Conservation (phyloP, 2,113 vertebrate genomes). For the Pelobates fuscus region DNA sequence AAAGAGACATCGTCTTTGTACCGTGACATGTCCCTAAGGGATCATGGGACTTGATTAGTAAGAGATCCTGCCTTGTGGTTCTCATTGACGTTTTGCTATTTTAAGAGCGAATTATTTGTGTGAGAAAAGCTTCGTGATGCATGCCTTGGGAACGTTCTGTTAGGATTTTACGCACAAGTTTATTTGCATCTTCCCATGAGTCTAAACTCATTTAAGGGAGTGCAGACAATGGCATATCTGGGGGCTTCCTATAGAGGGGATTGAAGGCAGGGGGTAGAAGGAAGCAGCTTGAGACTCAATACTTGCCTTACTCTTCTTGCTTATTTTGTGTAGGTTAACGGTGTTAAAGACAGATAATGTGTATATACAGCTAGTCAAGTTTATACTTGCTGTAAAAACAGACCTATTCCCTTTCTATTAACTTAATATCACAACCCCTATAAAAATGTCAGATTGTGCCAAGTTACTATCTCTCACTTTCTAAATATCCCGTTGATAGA, state of each 20-base stretch:
- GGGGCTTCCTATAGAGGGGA: constrained; percentile 3
- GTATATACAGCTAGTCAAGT: no score
- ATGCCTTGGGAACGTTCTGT: constrained; percentile 22
- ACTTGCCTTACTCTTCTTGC: constrained; percentile 1
- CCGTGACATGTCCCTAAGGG: background rate
- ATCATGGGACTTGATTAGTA: background rate
- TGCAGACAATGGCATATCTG: constrained; percentile 11
- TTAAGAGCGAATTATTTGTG: constrained; percentile 16
- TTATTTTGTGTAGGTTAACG: background rate
- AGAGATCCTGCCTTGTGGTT: background rate
- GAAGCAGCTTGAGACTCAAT: constrained; percentile 3
- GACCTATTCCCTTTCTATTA: no score
- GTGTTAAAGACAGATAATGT: no score
- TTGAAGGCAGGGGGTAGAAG: background rate
- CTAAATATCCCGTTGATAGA: no score
- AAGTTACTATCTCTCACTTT: no score
- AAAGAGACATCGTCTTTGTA: constrained; percentile 5
- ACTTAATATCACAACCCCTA: no score
- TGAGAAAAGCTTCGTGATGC: constrained; percentile 10
- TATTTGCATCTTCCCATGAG: background rate
- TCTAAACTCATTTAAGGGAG: background rate
- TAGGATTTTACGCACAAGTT: background rate
- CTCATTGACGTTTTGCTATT: constrained; percentile 12
- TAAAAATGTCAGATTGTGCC: no score
- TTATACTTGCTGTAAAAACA: no score